Base-by-base conservation (phyloP, 2,113 vertebrate genomes). In the Nothobranchius furzeri region DNA sequence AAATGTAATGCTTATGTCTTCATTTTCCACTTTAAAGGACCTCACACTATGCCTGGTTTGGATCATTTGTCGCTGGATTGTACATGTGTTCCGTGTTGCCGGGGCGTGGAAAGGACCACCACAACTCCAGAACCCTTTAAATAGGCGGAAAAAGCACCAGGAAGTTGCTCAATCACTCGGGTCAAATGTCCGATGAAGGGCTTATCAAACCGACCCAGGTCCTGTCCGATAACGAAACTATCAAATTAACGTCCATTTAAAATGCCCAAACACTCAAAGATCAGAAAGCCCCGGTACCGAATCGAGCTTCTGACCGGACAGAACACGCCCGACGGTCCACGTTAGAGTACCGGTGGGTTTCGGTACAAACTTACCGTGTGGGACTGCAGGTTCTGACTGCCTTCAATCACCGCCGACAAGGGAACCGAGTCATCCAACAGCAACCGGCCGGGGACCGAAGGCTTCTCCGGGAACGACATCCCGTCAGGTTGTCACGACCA, bases 391-490 rank as follows among this genome's bases (percentile, higher is more conserved):
- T 91, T 98, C 91, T 98, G 96, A 86, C 95, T 96, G 81, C 95
- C 92, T 88, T 98, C 96, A 87, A 98, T 96, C 79, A 93, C 85
- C 63, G 95, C 95, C 62, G 92, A 93, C 90, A 98, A 92, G 13
- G 94, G 92, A 9, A 94, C 92, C 37, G 95, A 96, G 88, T 98
- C 96, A 85, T 98, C 96, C 93, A 96, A 90, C 75, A 94, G 92
- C 75, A 93, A 88, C 88, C 94, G 92, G 64, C 94, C 90, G 24
- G 92, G 90, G 61, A 17, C 40, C 37, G 88, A 72, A 74, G 89
- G 93, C 85, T 95, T 95, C 90, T 97, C 96, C 94, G 93, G 89
- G 89, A 94, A 94, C 78, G 96, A 95, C 96, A 98, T 98, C 69
- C 79, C 1, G 64, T 54, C 66, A 12, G 82, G 55, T 17, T 62